A percentile compares a stretch with the other conserved stretches of the same genome.
These are phyloP conservation scores for Yoshiicerus persimilis DNA, from an alignment of 1,140 invertebrate genomes.

Conservation along the genomic window DNA sequence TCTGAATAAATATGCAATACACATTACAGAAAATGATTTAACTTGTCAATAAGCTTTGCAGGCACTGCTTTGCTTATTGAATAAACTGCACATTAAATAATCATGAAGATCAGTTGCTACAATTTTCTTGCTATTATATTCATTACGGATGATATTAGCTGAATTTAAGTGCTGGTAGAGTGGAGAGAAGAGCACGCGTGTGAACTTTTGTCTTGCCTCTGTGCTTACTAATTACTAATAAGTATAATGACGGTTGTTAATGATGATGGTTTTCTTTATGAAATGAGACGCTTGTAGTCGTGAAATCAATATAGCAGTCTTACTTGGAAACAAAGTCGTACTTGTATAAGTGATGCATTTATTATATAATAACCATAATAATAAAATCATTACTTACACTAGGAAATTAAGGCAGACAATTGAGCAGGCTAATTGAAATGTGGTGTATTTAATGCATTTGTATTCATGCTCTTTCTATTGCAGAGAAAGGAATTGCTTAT, in stretches of 20 bases:
- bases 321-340: background rate
- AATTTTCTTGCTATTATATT: background rate
- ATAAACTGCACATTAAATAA: background rate
- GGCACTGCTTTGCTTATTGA: too few relatives aligned
- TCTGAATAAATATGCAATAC: background rate
- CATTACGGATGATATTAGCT: background rate
- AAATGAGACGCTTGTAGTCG: background rate
- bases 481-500: too few relatives aligned
- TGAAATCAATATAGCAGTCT: background rate
- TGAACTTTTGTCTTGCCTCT: constrained; percentile 16
- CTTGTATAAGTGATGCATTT: background rate
- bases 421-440: background rate
- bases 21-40: background rate
- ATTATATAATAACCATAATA: background rate
- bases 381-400: background rate
- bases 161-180: background rate
- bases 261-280: background rate
- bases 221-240: constrained; percentile 4
- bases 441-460: background rate
- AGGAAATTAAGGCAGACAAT: background rate
- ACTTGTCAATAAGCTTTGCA: too few relatives aligned
- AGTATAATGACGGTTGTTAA: constrained; percentile 3
- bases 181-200: constrained; percentile 5
- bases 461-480: background rate
- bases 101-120: background rate